These are phyloP conservation scores for Ennomos quercinarius DNA, from an alignment of 2,888 invertebrate genomes.

Conservation along the genomic window DNA sequence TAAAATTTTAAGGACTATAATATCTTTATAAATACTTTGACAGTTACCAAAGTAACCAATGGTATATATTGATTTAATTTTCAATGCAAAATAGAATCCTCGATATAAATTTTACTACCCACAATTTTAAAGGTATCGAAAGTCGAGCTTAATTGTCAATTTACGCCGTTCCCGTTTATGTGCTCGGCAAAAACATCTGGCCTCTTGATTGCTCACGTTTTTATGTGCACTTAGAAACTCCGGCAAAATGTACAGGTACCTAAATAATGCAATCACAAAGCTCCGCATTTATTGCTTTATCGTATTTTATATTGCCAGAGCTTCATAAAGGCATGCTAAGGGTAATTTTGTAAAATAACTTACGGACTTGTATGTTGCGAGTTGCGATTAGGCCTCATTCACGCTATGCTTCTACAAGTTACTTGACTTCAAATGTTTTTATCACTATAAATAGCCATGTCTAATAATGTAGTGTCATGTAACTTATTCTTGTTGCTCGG, in stretches of 20 bases:
- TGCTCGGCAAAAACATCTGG: conserved; percentile 78
- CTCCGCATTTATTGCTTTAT: conserved; percentile 61
- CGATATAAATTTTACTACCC: conserved; percentile 67
- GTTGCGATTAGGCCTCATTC: conserved; percentile 20
- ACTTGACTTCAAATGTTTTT: no score
- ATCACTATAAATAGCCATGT: no score
- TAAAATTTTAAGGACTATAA: no score
- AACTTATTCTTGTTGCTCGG: no score
- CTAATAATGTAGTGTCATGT: no score
- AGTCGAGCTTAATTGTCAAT: conserved; percentile 77
- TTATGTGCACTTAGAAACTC: conserved; percentile 78
- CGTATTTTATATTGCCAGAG: conserved; percentile 54
- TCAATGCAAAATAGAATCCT: background rate
- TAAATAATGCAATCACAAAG: conserved; percentile 69
- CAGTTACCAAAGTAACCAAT: no score
- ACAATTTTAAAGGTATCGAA: conserved; percentile 78
- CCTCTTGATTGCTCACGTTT: conserved; percentile 78
- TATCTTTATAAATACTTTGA: no score
- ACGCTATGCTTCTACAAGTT: background rate
- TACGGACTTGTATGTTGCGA: conserved; percentile 26
- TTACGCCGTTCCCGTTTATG: conserved; percentile 77
- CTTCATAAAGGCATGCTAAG: conserved; percentile 39
- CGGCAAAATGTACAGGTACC: conserved; percentile 59
- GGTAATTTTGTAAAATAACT: conserved; percentile 37
- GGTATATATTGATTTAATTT: background rate